Base-by-base conservation (phyloP, 2,888 invertebrate species). In the Drosophila mercatorum region DNA sequence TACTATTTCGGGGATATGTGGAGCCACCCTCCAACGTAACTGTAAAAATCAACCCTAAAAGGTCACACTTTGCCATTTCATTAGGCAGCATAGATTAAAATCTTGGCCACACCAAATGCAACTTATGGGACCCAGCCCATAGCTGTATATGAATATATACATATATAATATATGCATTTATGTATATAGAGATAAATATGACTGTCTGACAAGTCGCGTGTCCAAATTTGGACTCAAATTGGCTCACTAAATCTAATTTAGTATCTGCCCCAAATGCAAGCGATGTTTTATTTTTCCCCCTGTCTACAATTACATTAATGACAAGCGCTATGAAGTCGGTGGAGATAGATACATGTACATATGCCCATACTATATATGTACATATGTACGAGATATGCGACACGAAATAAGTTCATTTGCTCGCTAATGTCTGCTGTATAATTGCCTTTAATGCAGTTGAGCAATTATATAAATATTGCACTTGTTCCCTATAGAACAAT, bases 391-490 rank as follows among this genome's bases (percentile, higher is more conserved):
- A 63, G 78, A 77, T 77, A 77, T 36, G 55, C 63, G 28, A 11
- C 78, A 81, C 81, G 72, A 61, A 60, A 67, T 44, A 55, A 55
- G 56, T 80, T 77, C 78, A 81, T 69, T 75, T 64, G 28, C 28
- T 53, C 22, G 55, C 28, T 62, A 59, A 78, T 79, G 46, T 41
- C 14, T 55, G 69, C 34, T 72, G 72, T 83, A 90, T 84, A 90
- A 84, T 88, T 79, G 89, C 72, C 80, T 43, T 53, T 66, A 88
- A 90, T 84, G 90, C 90, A 84, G 63, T 83, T 80, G 56, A 59
- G 53, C 81, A 84, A 90, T 90, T 88, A 88, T 63, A 56, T 69
- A 73, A 84, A 65, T 62, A 66, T 56, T 72, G 81, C 82, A 78
- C 17, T 61, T 49, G 14, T 22, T 40, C 34, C 40, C 55, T 11